Evolutionary conservation across 1,140 invertebrate genomes (phyloP), one percentile per base, ranked within the genome.

Genomic region (Ptiloglossa arizonensis): DNA sequence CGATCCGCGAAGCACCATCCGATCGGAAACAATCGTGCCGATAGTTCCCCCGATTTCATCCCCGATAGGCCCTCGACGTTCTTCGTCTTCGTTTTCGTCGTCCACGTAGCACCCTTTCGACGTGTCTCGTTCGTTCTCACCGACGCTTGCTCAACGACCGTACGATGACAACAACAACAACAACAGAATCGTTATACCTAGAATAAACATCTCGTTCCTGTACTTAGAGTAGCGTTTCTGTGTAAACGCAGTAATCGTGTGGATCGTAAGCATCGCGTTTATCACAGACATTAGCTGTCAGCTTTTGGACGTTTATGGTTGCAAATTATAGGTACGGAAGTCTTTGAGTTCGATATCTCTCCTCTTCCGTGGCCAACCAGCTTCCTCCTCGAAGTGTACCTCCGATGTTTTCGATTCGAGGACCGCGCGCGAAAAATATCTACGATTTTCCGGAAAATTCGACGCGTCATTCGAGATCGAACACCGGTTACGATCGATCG

Each of bases 271-370:
- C 69, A 70, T 85, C 71, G 60, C 44, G 44, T 81, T 78, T 85
- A 85, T 85, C 83, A 85, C 83, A 85, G 83, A 84, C 71, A 81
- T 64, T 54, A 77, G 69, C 50, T 73, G 64, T 29, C n/a, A 74
- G 79, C 29, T 81, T 52, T 63, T 66, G 67, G 68, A 85, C 62
- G 52, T 82, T 84, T 83, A 70, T 29, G 70, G 66, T 78, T 72
- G 69, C 68, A 72, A 72, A 72, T 70, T 8, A 70, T 78, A 78
- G n/a, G 46, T 59, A 63, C 32, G 57, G 56, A 62, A 60, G 74
- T 77, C 22, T 46, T 13, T 48, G 22, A 9, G 48, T 50, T 22
- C n/a, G 41, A n/a, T n/a, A n/a, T n/a, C n/a, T n/a, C n/a, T n/a
- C n/a, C n/a, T n/a, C n/a, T n/a, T n/a, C n/a, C n/a, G n/a, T n/a